phyloP scores from a whole-genome alignment of 1,140 invertebrate species.

The Microplitis demolitor region DNA sequence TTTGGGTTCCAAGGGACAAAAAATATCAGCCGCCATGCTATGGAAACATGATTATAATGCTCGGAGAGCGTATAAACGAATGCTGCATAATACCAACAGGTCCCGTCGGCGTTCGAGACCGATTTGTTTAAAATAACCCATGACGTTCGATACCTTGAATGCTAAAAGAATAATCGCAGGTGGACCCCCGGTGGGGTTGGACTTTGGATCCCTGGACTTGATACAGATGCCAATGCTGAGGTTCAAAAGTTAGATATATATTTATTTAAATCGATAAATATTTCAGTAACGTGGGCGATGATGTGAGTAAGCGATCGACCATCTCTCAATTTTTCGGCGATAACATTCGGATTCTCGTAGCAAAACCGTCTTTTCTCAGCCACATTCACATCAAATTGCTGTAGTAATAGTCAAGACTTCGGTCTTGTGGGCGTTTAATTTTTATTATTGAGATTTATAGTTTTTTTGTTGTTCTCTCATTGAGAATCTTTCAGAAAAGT shows the following conservation, averaged over 20 bases:
- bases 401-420: conserved; percentile 2
- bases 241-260: not conserved
- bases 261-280: conserved; percentile 18
- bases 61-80: no score
- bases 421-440: not conserved
- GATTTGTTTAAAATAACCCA: conserved; percentile 26
- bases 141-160: conserved; percentile 8
- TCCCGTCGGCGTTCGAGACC: not conserved
- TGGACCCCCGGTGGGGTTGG: conserved; percentile 33
- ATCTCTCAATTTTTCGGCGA: not conserved
- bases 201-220: not conserved
- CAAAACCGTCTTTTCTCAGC: not conserved
- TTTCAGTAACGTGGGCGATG: conserved; percentile 24
- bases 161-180: conserved; percentile 39
- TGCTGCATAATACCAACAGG: no score
- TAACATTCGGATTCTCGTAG: conserved; percentile 7
- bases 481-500: no score
- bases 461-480: no score
- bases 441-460: not conserved
- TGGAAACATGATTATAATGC: no score
- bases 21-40: no score
- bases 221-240: not conserved
- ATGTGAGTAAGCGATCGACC: not conserved
- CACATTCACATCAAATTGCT: not conserved
- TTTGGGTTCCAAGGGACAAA: no score